Percentiles rank a stretch among this genome's conserved stretches.
Evolutionary conservation across 2,113 vertebrate species (phyloP).

Genomic region (Neolamprologus falcicula): DNA sequence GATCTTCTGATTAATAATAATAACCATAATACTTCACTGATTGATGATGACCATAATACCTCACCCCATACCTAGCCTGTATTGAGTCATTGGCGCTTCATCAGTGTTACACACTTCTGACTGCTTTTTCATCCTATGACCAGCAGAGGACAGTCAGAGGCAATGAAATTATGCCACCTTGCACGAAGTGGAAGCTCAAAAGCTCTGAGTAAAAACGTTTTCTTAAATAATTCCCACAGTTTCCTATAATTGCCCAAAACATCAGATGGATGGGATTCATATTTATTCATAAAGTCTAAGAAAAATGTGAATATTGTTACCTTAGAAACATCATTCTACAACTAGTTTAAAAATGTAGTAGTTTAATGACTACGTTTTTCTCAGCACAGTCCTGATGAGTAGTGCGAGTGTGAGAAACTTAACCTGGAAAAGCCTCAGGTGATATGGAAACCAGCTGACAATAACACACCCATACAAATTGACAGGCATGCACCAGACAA

Average conservation of each 20-base stretch:
- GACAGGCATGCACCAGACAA: conserved; percentile 19
- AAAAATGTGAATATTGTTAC: neutral
- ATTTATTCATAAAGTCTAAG: neutral
- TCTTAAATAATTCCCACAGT: neutral
- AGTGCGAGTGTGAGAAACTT: neutral
- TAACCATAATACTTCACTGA: too few species aligned
- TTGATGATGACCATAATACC: too few species aligned
- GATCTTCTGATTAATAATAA: too few species aligned
- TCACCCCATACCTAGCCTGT: too few species aligned
- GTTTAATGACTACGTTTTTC: neutral
- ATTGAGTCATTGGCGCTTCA: too few species aligned
- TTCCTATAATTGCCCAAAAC: neutral
- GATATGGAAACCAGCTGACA: neutral
- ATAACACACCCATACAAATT: conserved; percentile 5
- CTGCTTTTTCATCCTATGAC: neutral
- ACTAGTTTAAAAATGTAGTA: neutral
- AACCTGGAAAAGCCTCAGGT: neutral
- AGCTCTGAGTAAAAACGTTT: fast-evolving
- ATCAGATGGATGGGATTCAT: neutral
- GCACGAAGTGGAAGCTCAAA: fast-evolving
- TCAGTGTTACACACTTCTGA: too few species aligned
- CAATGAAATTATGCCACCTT: neutral
- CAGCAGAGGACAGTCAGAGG: conserved; percentile 4
- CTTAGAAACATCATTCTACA: neutral
- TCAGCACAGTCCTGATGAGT: neutral